Evolutionary conservation across 1,140 invertebrate genomes (phyloP).

Genomic region (Batillaria attramentaria): DNA sequence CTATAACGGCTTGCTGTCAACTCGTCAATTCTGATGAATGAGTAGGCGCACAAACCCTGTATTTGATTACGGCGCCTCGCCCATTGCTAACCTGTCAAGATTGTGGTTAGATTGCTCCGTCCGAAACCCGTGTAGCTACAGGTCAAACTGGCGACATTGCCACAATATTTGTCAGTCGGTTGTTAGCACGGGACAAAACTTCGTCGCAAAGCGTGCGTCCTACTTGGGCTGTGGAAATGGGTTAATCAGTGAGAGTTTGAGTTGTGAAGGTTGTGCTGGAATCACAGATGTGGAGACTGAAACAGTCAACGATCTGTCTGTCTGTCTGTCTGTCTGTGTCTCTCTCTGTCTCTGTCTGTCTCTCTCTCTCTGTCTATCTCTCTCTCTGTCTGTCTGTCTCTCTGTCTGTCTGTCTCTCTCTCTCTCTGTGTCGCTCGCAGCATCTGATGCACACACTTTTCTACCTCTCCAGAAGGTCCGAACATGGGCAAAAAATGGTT

Average conservation of each 20-base stretch:
- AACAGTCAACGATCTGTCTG: not conserved
- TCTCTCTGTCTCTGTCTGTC: not conserved
- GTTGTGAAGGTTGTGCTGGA: not conserved
- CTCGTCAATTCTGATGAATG: too few species aligned
- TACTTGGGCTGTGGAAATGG: not conserved
- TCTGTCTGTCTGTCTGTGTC: not conserved
- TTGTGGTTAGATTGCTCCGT: not conserved
- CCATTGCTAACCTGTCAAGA: too few species aligned
- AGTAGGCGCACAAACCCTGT: too few species aligned
- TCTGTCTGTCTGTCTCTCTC: not conserved
- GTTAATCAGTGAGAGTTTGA: not conserved
- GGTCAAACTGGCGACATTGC: not conserved
- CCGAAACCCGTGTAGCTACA: not conserved
- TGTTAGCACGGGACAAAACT: not conserved
- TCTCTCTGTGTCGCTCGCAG: not conserved
- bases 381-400: slow-evolving; percentile 14
- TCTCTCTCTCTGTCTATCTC: not conserved
- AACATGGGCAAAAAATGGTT: too few species aligned
- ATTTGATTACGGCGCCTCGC: too few species aligned
- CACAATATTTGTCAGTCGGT: not conserved
- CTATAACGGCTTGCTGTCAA: too few species aligned
- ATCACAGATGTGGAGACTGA: not conserved
- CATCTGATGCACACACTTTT: not conserved
- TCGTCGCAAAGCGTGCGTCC: not conserved
- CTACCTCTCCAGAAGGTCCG: not conserved